Evolutionary conservation across 1,140 invertebrate genomes (phyloP), one percentile per base, ranked within the genome.

Genomic region (Drosophila arawakana): DNA sequence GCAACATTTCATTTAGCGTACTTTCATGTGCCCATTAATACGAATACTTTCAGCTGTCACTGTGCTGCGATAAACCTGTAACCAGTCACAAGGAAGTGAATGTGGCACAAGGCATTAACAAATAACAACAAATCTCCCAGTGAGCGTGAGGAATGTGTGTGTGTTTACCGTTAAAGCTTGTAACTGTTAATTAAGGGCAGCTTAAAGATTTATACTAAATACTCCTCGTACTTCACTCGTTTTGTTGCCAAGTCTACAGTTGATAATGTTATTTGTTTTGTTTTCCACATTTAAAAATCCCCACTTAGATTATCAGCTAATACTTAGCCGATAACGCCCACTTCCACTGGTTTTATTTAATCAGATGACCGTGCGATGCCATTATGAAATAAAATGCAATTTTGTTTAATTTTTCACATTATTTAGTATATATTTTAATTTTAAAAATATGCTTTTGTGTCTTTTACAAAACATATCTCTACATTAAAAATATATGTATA

Each of bases 381-480:
- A 39, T 11, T 10, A 7, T 9, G 18, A 47, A 13, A 10, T n/a
- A 7, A 61, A 54, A 41, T 47, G 37, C 37, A 58, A 7, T 69
- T 46, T 4, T 10, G 54, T 83, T 63, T 39, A 52, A 71, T 68
- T 80, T 80, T 80, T 66, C 59, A 83, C 71, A 67, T 63, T 57
- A 15, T 54, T 46, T 46, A 71, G 25, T 30, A 65, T 63, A 73
- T 68, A 65, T 76, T 80, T 80, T 80, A 83, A 89, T 88, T 88
- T 88, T 88, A 88, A 88, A 88, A 88, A 88, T 88, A 88, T 88
- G 84, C 80, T 70, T 82, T 86, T 76, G 83, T 76, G 83, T 89
- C 83, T 88, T 88, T 89, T 88, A 88, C 83, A 89, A 89, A 89
- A 89, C 78, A 89, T 78, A 90, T 84, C 78, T 89, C 84, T 89